A percentile compares a stretch with the other conserved stretches of the same genome.
These are phyloP conservation scores for Pseudorhombus dupliciocellatus DNA, from an alignment of 2,113 vertebrate genomes.

Conservation along the genomic window DNA sequence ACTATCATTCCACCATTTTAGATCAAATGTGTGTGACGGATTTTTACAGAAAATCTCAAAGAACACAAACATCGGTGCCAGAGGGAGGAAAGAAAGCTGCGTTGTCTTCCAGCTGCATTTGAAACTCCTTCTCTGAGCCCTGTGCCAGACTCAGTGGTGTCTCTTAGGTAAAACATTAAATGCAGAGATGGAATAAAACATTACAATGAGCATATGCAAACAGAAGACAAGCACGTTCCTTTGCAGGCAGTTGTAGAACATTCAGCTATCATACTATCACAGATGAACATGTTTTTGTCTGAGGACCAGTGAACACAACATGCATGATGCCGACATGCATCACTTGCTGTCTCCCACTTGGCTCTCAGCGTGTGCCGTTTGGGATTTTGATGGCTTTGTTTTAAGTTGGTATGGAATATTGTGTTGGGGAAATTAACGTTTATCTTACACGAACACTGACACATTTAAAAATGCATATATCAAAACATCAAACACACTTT, in stretches of 20 bases:
- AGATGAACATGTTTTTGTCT: background rate
- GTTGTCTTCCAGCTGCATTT: conserved; percentile 1
- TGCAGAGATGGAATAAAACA: conserved; percentile 3
- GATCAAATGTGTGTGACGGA: background rate
- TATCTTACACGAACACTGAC: too few species aligned
- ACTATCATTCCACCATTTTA: background rate
- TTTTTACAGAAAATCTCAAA: background rate
- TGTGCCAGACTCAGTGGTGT: background rate
- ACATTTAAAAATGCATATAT: too few species aligned
- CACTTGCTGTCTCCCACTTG: too few species aligned
- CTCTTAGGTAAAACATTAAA: background rate
- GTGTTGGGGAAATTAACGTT: background rate
- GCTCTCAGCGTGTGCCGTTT: too few species aligned
- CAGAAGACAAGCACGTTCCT: background rate
- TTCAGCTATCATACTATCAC: background rate
- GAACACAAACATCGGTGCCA: background rate
- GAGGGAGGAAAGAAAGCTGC: background rate
- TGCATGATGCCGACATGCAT: too few species aligned
- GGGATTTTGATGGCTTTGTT: too few species aligned
- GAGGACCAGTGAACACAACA: too few species aligned
- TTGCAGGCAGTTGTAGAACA: background rate
- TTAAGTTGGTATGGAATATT: background rate
- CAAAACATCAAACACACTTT: too few species aligned
- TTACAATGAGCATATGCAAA: background rate
- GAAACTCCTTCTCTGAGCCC: background rate